phyloP scores from a whole-genome alignment of 2,888 invertebrate genomes.

The Sclerodermus sp. region DNA sequence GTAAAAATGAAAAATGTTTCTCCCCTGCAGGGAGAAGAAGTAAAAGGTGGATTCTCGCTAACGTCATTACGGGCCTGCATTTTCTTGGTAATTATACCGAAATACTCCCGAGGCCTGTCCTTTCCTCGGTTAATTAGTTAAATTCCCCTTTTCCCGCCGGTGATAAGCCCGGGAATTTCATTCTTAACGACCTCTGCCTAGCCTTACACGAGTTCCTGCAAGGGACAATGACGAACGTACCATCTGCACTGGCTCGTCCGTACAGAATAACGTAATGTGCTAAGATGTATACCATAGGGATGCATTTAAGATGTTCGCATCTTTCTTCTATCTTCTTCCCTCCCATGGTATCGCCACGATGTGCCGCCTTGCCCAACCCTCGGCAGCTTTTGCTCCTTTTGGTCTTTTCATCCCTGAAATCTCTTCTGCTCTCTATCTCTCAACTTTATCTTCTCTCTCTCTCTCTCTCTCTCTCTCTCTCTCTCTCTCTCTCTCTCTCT shows the following conservation, averaged over 20 bases:
- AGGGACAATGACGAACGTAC: constrained; percentile 31
- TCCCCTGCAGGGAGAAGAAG: neutral
- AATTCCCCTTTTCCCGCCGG: constrained; percentile 33
- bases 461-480: constrained; percentile 3
- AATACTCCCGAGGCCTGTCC: constrained; percentile 31
- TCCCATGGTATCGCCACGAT: neutral
- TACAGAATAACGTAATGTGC: constrained; percentile 14
- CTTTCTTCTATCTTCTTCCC: constrained; percentile 19
- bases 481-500: constrained; percentile 5
- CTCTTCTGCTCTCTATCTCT: neutral
- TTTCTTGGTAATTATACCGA: constrained; percentile 38
- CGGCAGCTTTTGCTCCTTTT: neutral
- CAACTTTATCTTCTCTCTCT: neutral
- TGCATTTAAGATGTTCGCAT: constrained; percentile 24
- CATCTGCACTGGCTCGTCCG: neutral
- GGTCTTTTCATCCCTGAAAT: neutral
- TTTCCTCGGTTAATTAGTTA: constrained; percentile 41
- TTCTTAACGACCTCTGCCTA: constrained; percentile 34
- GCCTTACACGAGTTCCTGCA: constrained; percentile 25
- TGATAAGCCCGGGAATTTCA: constrained; percentile 38
- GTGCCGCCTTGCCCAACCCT: no score
- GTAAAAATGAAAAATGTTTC: no score
- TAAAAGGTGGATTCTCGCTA: constrained; percentile 18
- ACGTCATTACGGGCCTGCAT: constrained; percentile 36
- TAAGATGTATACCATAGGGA: constrained; percentile 22